Percentiles rank a stretch among this genome's conserved stretches.
Conservation (phyloP, 2,888 invertebrate species). For the Cerceris rybyensis region DNA sequence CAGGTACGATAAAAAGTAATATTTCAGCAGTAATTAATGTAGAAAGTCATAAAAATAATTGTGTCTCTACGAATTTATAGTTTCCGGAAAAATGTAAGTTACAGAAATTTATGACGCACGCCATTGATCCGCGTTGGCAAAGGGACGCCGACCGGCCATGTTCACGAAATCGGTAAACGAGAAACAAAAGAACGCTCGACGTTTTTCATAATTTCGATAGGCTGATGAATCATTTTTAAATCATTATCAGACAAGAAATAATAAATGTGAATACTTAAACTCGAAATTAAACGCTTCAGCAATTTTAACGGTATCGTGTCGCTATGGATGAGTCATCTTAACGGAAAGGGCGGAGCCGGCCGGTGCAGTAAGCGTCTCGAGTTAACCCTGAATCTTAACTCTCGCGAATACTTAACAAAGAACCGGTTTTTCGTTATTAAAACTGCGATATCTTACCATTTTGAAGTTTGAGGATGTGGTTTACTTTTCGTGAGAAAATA, state of each 20-base stretch:
- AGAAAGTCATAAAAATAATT: neutral
- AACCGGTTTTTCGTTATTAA: neutral
- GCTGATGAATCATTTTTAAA: no score
- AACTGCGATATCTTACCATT: constrained; percentile 48
- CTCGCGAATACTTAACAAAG: neutral
- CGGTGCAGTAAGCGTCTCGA: constrained; percentile 26
- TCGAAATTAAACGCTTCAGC: neutral
- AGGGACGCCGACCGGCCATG: neutral
- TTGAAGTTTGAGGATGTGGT: constrained; percentile 40
- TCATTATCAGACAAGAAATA: neutral
- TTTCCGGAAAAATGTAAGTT: neutral
- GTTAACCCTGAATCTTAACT: neutral
- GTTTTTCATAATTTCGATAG: constrained; percentile 86
- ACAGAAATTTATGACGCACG: neutral
- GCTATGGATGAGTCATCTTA: constrained; percentile 4
- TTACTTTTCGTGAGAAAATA: constrained; percentile 24
- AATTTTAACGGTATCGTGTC: constrained; percentile 9
- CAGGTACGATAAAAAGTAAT: neutral
- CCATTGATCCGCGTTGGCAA: neutral
- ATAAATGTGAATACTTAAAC: neutral
- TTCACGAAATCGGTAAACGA: no score
- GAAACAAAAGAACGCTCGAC: neutral
- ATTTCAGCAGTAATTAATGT: neutral
- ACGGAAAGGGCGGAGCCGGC: constrained; percentile 59
- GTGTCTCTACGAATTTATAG: neutral